Evolutionary conservation across 2,888 invertebrate genomes (phyloP).

Genomic region (Griposia aprilina): DNA sequence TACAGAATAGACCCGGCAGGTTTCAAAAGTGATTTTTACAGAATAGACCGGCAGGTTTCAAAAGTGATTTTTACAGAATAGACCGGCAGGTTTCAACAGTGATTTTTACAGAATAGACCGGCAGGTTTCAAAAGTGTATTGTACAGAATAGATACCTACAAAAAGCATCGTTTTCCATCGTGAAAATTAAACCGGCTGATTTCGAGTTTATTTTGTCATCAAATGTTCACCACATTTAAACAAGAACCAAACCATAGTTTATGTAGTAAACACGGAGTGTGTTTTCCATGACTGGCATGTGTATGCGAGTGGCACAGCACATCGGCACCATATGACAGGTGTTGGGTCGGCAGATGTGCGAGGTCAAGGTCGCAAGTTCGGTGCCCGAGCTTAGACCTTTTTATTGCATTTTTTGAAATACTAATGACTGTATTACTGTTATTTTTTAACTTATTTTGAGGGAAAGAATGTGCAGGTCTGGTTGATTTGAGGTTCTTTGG

Average conservation of each 20-base stretch:
- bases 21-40: no score
- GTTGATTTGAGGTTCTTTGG: background rate
- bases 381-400: slow-evolving; percentile 44
- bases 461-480: background rate
- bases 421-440: slow-evolving; percentile 15
- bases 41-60: no score
- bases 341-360: slow-evolving; percentile 66
- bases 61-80: no score
- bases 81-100: no score
- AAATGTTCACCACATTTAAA: background rate
- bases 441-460: background rate
- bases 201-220: background rate
- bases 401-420: slow-evolving; percentile 53
- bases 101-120: no score
- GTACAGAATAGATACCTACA: no score
- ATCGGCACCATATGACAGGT: slow-evolving; percentile 69
- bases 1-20: no score
- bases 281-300: background rate
- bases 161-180: no score
- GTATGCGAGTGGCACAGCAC: slow-evolving; percentile 18
- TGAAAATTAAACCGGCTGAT: background rate
- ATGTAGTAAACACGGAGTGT: slow-evolving; percentile 27
- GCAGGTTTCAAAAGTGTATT: no score
- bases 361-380: slow-evolving; percentile 70
- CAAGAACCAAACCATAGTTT: slow-evolving; percentile 15